phyloP scores from a whole-genome alignment of 1,140 invertebrate species.

The Rhyacophila brunnea region DNA sequence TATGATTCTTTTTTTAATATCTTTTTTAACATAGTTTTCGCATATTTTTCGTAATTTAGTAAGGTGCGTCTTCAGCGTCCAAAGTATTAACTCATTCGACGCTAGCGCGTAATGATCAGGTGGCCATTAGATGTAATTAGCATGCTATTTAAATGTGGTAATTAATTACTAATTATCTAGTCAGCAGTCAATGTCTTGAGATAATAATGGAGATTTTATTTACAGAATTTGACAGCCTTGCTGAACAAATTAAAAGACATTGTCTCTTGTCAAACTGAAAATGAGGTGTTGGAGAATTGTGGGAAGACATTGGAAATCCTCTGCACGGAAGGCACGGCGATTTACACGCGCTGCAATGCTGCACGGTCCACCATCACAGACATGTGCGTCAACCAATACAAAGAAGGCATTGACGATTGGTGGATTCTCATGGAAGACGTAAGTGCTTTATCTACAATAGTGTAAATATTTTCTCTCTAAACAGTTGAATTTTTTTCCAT shows the following conservation, averaged over 20 bases:
- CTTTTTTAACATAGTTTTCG: too few species aligned
- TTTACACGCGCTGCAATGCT: slow-evolving; percentile 85
- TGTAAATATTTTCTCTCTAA: too few species aligned
- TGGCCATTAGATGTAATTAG: too few species aligned
- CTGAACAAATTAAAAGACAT: slow-evolving; percentile 79
- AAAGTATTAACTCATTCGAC: too few species aligned
- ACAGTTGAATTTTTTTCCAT: too few species aligned
- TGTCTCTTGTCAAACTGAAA: slow-evolving; percentile 86
- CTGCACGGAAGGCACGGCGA: slow-evolving; percentile 86
- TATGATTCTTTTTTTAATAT: slow-evolving; percentile 43
- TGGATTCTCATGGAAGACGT: slow-evolving; percentile 69
- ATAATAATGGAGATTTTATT: slow-evolving; percentile 13
- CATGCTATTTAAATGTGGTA: too few species aligned
- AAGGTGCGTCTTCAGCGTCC: too few species aligned
- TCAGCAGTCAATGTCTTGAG: too few species aligned
- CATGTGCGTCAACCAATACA: slow-evolving; percentile 85
- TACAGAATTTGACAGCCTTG: slow-evolving; percentile 70
- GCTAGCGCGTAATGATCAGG: too few species aligned
- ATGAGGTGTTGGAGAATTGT: slow-evolving; percentile 89
- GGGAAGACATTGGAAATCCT: slow-evolving; percentile 91
- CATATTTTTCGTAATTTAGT: too few species aligned
- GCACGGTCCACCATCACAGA: slow-evolving; percentile 89
- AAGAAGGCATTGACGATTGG: slow-evolving; percentile 86
- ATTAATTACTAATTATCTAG: too few species aligned
- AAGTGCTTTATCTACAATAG: slow-evolving; percentile 6